Evolutionary conservation across 2,888 invertebrate genomes (phyloP).

Genomic region (Drosophila picticornis): DNA sequence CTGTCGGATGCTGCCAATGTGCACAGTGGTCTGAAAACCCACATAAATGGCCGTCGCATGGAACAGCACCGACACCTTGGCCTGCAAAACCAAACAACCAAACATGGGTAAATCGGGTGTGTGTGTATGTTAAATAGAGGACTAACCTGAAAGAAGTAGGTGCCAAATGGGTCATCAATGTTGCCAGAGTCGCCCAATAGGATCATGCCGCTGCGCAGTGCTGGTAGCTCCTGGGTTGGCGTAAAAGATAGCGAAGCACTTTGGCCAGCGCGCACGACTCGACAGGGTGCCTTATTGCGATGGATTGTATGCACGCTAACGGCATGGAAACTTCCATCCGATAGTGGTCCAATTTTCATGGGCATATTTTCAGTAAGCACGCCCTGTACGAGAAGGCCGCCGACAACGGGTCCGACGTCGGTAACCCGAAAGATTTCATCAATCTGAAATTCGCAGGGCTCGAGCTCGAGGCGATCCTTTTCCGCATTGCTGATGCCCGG

Average conservation of each 20-base stretch:
- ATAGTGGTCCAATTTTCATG: conserved; percentile 91
- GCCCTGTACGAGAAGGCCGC: conserved; percentile 94
- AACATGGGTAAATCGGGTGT: neutral
- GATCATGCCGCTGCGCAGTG: conserved; percentile 94
- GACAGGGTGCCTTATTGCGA: conserved; percentile 95
- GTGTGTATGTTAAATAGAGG: neutral
- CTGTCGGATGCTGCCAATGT: conserved; percentile 97
- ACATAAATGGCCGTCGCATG: conserved; percentile 93
- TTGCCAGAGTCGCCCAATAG: conserved; percentile 86
- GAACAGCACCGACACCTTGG: conserved; percentile 94
- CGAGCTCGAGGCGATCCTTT: conserved; percentile 90
- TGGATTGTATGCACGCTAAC: conserved; percentile 94
- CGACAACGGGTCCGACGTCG: conserved; percentile 93
- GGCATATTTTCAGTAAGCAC: conserved; percentile 93
- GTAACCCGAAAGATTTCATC: conserved; percentile 96
- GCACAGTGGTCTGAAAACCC: conserved; percentile 96
- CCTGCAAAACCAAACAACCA: conserved; percentile 86
- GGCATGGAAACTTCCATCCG: conserved; percentile 91
- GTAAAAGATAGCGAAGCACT: conserved; percentile 92
- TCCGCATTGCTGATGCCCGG: conserved; percentile 89
- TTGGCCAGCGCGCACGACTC: conserved; percentile 94
- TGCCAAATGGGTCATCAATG: conserved; percentile 87
- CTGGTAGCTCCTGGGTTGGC: conserved; percentile 85
- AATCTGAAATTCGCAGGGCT: conserved; percentile 94
- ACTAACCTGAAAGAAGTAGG: conserved; percentile 88